phyloP scores from a whole-genome alignment of 2,113 vertebrate species.

The Ranitomeya variabilis region DNA sequence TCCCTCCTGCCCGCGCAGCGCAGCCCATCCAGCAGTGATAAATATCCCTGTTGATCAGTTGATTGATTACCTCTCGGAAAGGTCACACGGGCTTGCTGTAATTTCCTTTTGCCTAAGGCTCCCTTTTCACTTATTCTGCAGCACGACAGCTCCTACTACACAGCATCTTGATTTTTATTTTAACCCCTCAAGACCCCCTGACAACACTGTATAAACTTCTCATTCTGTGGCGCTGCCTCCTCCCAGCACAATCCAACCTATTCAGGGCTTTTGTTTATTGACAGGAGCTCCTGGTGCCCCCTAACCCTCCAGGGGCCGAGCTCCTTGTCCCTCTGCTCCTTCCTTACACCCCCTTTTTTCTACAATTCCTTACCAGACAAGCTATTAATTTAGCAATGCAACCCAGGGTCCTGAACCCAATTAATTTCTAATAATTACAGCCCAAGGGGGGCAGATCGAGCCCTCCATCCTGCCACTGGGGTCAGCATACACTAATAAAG shows the following conservation, averaged over 20 bases:
- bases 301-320: conserved; percentile 64
- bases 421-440: conserved; percentile 97
- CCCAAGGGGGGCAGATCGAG: conserved; percentile 82
- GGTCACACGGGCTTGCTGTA: conserved; percentile 95
- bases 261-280: conserved; percentile 64
- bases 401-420: conserved; percentile 88
- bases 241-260: conserved; percentile 62
- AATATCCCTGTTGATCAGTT: conserved; percentile 99
- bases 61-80: conserved; percentile 99
- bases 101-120: conserved; percentile 98
- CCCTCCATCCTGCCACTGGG: conserved; percentile 76
- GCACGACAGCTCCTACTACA: conserved; percentile 83
- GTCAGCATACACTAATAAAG: conserved; percentile 85
- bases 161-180: conserved; percentile 87
- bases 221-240: conserved; percentile 58
- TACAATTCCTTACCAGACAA: conserved; percentile 81
- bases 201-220: conserved; percentile 72
- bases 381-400: conserved; percentile 84
- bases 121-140: conserved; percentile 94
- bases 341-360: conserved; percentile 69
- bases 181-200: conserved; percentile 82
- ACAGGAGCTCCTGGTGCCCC: conserved; percentile 44
- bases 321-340: conserved; percentile 63
- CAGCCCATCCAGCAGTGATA: conserved; percentile 90
- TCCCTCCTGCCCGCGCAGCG: conserved; percentile 70